A percentile compares a stretch with the other conserved stretches of the same genome.
Evolutionary conservation across 30 jellyfish, hydroid and myxozoan genomes (phyloP).

Genomic region (Aurelia sp.): DNA sequence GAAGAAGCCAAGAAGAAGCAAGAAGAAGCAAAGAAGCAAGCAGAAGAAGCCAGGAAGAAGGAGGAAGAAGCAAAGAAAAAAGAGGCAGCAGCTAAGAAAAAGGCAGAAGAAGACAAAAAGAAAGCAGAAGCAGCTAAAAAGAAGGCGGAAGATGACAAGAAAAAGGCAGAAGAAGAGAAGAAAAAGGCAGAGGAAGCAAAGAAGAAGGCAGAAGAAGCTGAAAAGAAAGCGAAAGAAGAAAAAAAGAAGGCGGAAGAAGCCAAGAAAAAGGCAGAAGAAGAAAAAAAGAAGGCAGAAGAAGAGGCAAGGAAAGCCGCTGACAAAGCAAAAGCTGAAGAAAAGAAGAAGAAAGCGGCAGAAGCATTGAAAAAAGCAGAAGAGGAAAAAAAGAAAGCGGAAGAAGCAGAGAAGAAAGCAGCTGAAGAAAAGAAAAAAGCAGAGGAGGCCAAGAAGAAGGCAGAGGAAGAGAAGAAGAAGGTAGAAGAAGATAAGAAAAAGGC

Average conservation of each 20-base stretch:
- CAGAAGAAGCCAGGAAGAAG: slow-evolving; percentile 41
- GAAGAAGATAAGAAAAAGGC: slow-evolving; percentile 41
- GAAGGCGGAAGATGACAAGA: slow-evolving; percentile 61
- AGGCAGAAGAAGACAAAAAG: slow-evolving; percentile 46
- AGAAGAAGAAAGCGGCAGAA: neutral
- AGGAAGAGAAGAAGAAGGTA: slow-evolving; percentile 45
- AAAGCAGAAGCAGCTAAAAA: slow-evolving; percentile 47
- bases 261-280: slow-evolving; percentile 18
- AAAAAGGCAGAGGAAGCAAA: slow-evolving; percentile 44
- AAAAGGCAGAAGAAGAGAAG: slow-evolving; percentile 47
- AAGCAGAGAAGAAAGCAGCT: slow-evolving; percentile 31
- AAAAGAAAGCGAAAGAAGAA: slow-evolving; percentile 45
- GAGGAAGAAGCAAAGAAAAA: slow-evolving; percentile 42
- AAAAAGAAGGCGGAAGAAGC: slow-evolving; percentile 35
- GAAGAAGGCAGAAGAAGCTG: slow-evolving; percentile 28
- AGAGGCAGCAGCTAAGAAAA: slow-evolving; percentile 31
- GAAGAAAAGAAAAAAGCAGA: slow-evolving; percentile 50
- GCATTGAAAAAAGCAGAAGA: slow-evolving; percentile 30
- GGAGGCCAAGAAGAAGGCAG: slow-evolving; percentile 51
- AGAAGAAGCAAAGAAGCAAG: slow-evolving; percentile 1
- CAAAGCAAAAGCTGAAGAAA: slow-evolving; percentile 10
- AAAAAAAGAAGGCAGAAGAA: slow-evolving; percentile 10
- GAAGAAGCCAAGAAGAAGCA: slow-evolving; percentile 17
- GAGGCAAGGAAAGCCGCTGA: slow-evolving; percentile 23
- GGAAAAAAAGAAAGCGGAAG: slow-evolving; percentile 31